These are phyloP conservation scores for Tachina grossa DNA, from an alignment of 2,888 invertebrate species.

Conservation along the genomic window DNA sequence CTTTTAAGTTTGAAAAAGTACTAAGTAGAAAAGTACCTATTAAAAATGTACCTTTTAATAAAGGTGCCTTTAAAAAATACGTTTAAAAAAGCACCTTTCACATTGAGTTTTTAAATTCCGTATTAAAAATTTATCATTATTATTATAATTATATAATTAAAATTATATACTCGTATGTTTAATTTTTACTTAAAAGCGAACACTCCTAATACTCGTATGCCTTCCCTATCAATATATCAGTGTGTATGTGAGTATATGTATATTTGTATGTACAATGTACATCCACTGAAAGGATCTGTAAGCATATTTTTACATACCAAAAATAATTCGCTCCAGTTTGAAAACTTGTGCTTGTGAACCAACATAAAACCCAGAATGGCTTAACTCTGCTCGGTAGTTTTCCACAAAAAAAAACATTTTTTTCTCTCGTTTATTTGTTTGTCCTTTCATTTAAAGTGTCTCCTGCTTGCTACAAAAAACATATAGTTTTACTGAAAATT, in stretches of 20 bases:
- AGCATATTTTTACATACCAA: conserved; percentile 47
- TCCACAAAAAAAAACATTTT: conserved; percentile 6
- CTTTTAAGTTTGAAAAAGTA: neutral
- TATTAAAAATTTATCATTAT: too few species aligned
- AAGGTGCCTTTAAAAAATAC: neutral
- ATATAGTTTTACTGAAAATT: conserved; percentile 69
- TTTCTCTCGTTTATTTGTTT: conserved; percentile 34
- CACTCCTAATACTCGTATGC: neutral
- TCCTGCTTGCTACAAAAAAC: conserved; percentile 60
- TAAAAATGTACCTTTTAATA: neutral
- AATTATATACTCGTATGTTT: too few species aligned
- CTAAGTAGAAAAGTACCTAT: neutral
- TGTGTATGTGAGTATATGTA: too few species aligned
- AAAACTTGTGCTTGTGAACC: neutral
- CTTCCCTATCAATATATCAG: neutral
- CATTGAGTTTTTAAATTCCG: neutral
- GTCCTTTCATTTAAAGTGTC: conserved; percentile 45
- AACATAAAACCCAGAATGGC: conserved; percentile 25
- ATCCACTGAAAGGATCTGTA: neutral
- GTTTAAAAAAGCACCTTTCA: neutral
- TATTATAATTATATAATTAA: too few species aligned
- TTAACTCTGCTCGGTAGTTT: neutral
- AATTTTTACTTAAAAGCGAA: neutral
- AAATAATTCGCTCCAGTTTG: conserved; percentile 32
- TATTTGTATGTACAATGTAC: neutral